These are phyloP conservation scores for Bothrops jararaca DNA, from an alignment of 2,113 vertebrate species.

Conservation along the genomic window DNA sequence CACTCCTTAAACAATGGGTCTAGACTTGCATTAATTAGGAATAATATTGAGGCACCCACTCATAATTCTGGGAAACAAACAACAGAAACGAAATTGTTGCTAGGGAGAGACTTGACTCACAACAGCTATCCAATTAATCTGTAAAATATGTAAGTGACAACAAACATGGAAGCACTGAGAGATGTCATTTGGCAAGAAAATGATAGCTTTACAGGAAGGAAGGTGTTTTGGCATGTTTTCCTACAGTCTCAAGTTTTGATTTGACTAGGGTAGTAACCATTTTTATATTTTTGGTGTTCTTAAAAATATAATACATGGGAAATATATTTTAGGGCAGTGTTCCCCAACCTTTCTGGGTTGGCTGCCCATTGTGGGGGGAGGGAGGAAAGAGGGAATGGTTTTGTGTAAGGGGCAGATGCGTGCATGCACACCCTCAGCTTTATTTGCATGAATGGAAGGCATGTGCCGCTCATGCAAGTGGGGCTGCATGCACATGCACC, in stretches of 20 bases:
- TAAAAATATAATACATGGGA: neutral
- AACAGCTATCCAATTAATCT: neutral
- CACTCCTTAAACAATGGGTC: neutral
- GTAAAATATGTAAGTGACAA: neutral
- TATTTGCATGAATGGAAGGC: neutral
- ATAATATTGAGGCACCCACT: neutral
- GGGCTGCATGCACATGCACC: neutral
- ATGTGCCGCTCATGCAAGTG: neutral
- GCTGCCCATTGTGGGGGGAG: neutral
- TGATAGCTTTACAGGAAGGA: neutral
- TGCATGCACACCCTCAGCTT: neutral
- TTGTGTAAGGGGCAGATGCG: neutral
- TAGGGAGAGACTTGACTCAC: neutral
- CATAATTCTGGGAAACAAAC: conserved; percentile 1
- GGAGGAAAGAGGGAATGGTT: neutral
- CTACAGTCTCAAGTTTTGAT: neutral
- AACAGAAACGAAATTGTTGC: neutral
- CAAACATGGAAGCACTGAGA: conserved; percentile 1
- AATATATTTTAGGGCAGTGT: neutral
- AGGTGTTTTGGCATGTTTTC: neutral
- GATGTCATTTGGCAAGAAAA: neutral
- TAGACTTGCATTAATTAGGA: neutral
- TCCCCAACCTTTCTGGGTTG: neutral
- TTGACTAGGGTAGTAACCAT: neutral
- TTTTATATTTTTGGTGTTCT: neutral